Base-by-base conservation (phyloP, 2,888 invertebrate species). In the Amitus sp. region DNA sequence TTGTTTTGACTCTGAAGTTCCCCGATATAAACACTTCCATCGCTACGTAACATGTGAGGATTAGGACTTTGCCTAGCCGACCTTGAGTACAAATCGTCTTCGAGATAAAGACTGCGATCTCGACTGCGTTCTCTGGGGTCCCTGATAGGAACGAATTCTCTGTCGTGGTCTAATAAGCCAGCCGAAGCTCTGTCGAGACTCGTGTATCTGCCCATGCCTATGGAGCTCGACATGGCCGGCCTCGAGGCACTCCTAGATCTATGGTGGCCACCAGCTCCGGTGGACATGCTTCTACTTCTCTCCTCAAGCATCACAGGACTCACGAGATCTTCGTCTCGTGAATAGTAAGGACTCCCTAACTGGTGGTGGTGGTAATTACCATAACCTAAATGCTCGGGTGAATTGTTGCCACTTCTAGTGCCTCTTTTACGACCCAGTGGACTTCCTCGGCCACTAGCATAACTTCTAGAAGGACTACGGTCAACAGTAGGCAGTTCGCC, bases 1-100 rank as follows among this genome's bases (percentile, higher is more conserved):
- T 93, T 92, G 84, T 97, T 95, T 85, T 96, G 96, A 79, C 93
- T 90, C 83, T 96, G 95, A 70, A 96, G 87, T 83, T 96, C 96
- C 65, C 94, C 93, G 75, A 91, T 86, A 86, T 89, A 91, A 79
- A 89, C 85, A 71, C 90, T 85, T 84, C 89, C 82, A 86, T 86
- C 79, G 12, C n/a, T 12, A 82, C 86, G 66, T 83, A 85, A 86
- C 76, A 85, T 83, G 75, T 86, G 86, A 73, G 89, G 87, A 77
- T 88, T 90, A 46, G 90, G 91, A 70, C 90, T 90, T 77, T 90
- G 90, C 40, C 90, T 83, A 33, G 90, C 89, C 48, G 89, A 89
- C 71, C 89, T 84, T 50, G 83, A 79, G 77, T 89, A 89, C 20
- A 89, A 82, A 69, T 90, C 90, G 74, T 90, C 90, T 76, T 90